phyloP scores from a whole-genome alignment of 2,888 invertebrate species.

The Oscheius sp. region DNA sequence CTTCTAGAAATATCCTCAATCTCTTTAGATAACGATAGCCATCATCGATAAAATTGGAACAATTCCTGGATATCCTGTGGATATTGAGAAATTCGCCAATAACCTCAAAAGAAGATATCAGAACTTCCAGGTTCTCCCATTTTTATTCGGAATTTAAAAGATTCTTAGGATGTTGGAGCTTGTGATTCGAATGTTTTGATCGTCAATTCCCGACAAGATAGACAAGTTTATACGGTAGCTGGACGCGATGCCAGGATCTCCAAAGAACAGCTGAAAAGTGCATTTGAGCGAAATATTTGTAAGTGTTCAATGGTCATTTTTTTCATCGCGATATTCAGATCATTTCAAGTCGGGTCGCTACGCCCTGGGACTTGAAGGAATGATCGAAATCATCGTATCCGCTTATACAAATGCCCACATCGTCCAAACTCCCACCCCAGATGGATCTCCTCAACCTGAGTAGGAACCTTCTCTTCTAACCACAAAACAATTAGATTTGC shows the following conservation, averaged over 20 bases:
- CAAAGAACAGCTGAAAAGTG: slow-evolving; percentile 64
- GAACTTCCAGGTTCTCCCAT: slow-evolving; percentile 62
- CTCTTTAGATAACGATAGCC: slow-evolving; percentile 61
- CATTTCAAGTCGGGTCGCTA: slow-evolving; percentile 53
- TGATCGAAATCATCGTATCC: slow-evolving; percentile 68
- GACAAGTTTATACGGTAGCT: slow-evolving; percentile 69
- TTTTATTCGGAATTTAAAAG: too few species aligned
- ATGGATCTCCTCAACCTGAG: slow-evolving; percentile 33
- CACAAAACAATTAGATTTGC: slow-evolving; percentile 33
- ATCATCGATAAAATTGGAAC: slow-evolving; percentile 64
- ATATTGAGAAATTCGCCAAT: slow-evolving; percentile 69
- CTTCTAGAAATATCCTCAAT: background rate
- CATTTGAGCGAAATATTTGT: slow-evolving; percentile 67
- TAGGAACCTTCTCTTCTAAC: slow-evolving; percentile 13
- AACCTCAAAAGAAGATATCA: slow-evolving; percentile 61
- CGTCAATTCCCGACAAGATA: slow-evolving; percentile 66
- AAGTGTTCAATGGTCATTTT: too few species aligned
- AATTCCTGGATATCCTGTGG: slow-evolving; percentile 56
- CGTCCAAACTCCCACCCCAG: slow-evolving; percentile 63
- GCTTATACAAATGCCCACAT: slow-evolving; percentile 67
- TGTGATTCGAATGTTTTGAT: slow-evolving; percentile 68
- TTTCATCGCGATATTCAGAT: slow-evolving; percentile 38
- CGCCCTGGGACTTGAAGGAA: slow-evolving; percentile 57
- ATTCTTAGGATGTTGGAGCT: slow-evolving; percentile 59
- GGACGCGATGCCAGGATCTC: slow-evolving; percentile 66